Conservation (phyloP, 53 echinoderm and acorn worm genomes). For the Hippasteria phrygiana region DNA sequence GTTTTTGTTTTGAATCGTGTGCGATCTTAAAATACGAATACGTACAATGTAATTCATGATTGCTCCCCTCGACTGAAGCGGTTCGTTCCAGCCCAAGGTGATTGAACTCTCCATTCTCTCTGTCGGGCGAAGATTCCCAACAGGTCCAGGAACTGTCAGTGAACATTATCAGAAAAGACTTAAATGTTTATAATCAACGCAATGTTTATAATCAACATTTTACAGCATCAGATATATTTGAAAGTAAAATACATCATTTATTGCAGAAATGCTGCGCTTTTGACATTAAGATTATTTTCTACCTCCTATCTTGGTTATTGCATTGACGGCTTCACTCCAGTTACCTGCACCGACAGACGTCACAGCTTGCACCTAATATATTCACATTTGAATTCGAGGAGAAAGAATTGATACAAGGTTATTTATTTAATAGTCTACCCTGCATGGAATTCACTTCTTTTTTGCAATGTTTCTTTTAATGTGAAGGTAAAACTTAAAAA, state of each 20-base stretch:
- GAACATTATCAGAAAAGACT: too few species aligned
- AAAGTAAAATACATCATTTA: background rate
- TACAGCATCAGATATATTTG: background rate
- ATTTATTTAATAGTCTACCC: background rate
- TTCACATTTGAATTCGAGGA: background rate
- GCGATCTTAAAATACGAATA: background rate
- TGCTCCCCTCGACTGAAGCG: background rate
- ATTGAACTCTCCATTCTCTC: background rate
- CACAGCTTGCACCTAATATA: constrained; percentile 26
- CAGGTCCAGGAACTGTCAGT: constrained; percentile 26
- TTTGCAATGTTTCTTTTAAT: too few species aligned
- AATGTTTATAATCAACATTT: too few species aligned
- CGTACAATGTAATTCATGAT: constrained; percentile 2
- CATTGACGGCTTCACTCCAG: constrained; percentile 17
- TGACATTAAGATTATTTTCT: background rate
- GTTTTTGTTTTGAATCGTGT: background rate
- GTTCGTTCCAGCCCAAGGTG: constrained; percentile 38
- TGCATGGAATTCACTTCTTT: background rate
- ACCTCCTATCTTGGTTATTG: constrained; percentile 2
- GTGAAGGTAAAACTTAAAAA: too few species aligned
- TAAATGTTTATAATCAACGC: too few species aligned
- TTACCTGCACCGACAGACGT: background rate
- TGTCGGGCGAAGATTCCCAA: constrained; percentile 4
- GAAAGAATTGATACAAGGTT: background rate
- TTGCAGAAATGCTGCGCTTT: background rate